Conservation (phyloP, 2,113 vertebrate genomes). For the Pungitius pungitius region DNA sequence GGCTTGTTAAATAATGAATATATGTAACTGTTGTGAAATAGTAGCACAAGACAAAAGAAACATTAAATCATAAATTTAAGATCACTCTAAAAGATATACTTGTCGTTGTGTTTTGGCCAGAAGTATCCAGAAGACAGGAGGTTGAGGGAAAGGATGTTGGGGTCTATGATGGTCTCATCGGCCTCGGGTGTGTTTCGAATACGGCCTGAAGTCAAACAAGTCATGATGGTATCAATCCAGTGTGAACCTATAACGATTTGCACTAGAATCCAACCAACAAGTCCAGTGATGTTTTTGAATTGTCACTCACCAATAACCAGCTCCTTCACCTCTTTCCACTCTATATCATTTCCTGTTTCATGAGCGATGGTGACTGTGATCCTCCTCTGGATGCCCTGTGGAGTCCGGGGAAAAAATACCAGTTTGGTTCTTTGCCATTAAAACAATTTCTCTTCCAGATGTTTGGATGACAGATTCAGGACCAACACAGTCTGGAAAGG, state of each 20-base stretch:
- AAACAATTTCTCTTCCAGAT: not conserved
- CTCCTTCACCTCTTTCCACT: constrained; percentile 97
- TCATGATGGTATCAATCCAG: not conserved
- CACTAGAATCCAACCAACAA: not conserved
- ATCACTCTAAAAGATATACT: constrained; percentile 77
- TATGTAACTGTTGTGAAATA: not conserved
- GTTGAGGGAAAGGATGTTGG: constrained; percentile 98
- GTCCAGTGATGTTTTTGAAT: not conserved
- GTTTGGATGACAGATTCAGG: not conserved
- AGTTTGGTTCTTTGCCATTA: not conserved
- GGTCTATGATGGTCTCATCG: constrained; percentile 95
- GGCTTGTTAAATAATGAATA: not conserved
- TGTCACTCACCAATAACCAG: constrained; percentile 92
- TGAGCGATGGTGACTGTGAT: constrained; percentile 95
- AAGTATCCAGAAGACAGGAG: constrained; percentile 92
- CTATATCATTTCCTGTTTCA: constrained; percentile 91
- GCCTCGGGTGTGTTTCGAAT: constrained; percentile 96
- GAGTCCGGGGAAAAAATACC: not conserved
- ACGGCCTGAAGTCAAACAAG: constrained; percentile 82
- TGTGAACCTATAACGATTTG: not conserved
- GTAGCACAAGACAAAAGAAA: not conserved
- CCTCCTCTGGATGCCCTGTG: constrained; percentile 95
- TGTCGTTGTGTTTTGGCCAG: constrained; percentile 92
- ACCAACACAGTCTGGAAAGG: not conserved
- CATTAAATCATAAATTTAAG: not conserved